Evolutionary conservation across 2,113 vertebrate genomes (phyloP).

Genomic region (Numenius arquata): DNA sequence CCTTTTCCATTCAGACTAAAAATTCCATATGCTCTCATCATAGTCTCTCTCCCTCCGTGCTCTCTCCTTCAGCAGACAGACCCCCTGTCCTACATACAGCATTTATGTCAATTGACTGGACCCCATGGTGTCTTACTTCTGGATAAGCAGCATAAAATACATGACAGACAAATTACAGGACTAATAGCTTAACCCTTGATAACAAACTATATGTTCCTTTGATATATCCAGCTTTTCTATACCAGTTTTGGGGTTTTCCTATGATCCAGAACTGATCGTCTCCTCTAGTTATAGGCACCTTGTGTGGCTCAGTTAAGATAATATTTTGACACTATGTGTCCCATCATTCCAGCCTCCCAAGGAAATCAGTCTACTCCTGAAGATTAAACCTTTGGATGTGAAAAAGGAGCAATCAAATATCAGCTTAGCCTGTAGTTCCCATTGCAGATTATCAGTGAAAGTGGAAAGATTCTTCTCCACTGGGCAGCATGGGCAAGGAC

Average conservation of each 20-base stretch:
- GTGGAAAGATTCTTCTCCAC: not conserved
- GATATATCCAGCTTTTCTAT: not conserved
- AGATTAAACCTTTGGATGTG: not conserved
- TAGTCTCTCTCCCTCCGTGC: not conserved
- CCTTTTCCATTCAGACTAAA: not conserved
- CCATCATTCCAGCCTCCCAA: not conserved
- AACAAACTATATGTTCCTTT: not conserved
- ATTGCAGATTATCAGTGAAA: not conserved
- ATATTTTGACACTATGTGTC: not conserved
- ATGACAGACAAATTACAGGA: not conserved
- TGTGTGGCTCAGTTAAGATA: not conserved
- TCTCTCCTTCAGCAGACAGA: not conserved
- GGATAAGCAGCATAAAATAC: not conserved
- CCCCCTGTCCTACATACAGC: not conserved
- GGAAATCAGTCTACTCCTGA: not conserved
- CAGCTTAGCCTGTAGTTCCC: not conserved
- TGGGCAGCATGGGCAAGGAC: not conserved
- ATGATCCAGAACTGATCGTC: not conserved
- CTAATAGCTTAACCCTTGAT: not conserved
- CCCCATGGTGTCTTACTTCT: not conserved
- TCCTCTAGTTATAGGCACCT: not conserved
- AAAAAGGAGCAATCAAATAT: not conserved
- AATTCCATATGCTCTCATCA: not conserved
- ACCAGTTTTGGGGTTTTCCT: not conserved
- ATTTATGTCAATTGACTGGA: not conserved